Evolutionary conservation across 2,113 vertebrate genomes (phyloP), one percentile per base, ranked within the genome.

Genomic region (Aptenodytes forsteri): DNA sequence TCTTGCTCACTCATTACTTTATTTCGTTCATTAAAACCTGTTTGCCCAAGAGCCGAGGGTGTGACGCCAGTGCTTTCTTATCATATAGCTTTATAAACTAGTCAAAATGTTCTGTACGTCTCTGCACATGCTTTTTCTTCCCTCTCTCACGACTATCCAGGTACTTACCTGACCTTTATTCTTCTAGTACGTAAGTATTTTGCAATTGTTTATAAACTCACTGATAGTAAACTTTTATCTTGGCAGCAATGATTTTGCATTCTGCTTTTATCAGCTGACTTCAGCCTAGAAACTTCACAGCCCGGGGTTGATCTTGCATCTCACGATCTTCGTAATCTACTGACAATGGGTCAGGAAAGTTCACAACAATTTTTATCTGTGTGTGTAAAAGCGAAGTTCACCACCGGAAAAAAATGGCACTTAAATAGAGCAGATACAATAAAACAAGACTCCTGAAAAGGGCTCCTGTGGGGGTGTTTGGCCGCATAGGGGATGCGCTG

Each of bases 261-360:
- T 91, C 65, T 84, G 61, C 61, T 91, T 89, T 94, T 93, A 88
- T 91, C 89, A 91, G 84, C 87, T 95, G 91, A 73, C 70, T 93
- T 69, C 70, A 94, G 66, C 10, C 81, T 77, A 58, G 81, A 87
- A 91, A 79, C 62, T 94, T 90, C 21, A 0, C 42, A 82, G 87
- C 81, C 70, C 0, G 0, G 29, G 54, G 94, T 96, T 93, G 89
- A 94, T 89, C 42, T 4, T 91, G 7, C 16, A 70, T 38, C 70
- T 93, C 10, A 1, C 88, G 87, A 96, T 72, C 95, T 91, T 70
- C 4, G 13, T 44, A 49, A 91, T 87, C 62, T 77, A 52, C 69
- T 42, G 19, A 38, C 52, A 67, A 50, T 2, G 13, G 77, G 81
- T 91, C 93, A 88, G 87, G 55, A 80, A 76, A 94, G 91, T 96